phyloP scores from a whole-genome alignment of 2,113 vertebrate genomes.

The Casuarius casuarius region DNA sequence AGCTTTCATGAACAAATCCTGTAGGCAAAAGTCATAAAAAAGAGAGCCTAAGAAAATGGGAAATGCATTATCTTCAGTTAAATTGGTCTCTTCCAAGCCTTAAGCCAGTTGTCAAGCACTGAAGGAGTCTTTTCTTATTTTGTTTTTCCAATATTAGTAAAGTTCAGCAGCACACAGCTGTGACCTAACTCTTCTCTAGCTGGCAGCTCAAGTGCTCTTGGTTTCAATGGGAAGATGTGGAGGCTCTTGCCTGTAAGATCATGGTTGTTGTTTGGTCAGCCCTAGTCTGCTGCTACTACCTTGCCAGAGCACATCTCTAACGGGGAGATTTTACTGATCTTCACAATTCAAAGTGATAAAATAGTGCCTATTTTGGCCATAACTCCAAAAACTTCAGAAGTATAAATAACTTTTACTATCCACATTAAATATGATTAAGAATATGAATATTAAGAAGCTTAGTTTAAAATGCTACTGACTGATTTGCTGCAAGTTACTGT shows the following conservation, averaged over 20 bases:
- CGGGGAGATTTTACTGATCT: background rate
- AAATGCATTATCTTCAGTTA: background rate
- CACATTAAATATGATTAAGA: background rate
- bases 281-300: background rate
- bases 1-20: background rate
- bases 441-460: background rate
- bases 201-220: background rate
- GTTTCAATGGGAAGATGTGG: background rate
- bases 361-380: background rate
- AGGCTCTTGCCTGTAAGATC: background rate
- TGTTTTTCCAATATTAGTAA: background rate
- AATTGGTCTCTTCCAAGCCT: background rate
- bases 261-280: background rate
- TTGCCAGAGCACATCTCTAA: background rate
- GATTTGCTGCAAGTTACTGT: slow-evolving; percentile 13
- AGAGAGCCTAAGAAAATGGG: background rate
- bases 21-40: background rate
- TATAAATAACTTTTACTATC: background rate
- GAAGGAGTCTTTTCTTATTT: background rate
- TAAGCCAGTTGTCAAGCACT: background rate
- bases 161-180: background rate
- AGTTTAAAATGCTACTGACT: background rate
- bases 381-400: background rate
- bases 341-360: background rate
- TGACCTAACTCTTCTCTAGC: background rate